Evolutionary conservation across 2,797 vertebrate genomes (phyloP).

Genomic region (Avahi laniger): DNA sequence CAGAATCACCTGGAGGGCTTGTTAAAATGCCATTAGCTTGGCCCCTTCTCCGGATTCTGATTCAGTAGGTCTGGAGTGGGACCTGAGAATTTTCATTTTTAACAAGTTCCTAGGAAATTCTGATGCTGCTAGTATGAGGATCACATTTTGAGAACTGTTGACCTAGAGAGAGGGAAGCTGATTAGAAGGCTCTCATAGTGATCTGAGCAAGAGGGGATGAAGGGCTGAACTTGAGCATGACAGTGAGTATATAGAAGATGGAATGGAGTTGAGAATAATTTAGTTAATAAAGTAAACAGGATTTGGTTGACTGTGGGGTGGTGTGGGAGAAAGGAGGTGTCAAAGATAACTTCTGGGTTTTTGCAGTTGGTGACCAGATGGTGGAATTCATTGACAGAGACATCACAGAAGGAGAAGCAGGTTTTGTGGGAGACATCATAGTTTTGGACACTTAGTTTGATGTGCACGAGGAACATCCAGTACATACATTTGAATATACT

Average conservation of each 20-base stretch:
- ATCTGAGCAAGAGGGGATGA: not conserved
- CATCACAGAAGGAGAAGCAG: not conserved
- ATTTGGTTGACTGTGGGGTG: not conserved
- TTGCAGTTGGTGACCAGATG: not conserved
- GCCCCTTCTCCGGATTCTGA: not conserved
- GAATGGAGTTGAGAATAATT: conserved; percentile 22
- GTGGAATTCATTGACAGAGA: not conserved
- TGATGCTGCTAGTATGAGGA: not conserved
- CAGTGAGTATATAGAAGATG: not conserved
- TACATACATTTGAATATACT: not conserved
- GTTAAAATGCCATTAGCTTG: not conserved
- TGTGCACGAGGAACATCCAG: not conserved
- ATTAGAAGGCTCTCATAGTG: not conserved
- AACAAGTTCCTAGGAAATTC: not conserved
- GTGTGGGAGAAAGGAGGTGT: not conserved
- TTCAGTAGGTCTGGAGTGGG: not conserved
- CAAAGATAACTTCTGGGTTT: not conserved
- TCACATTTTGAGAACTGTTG: not conserved
- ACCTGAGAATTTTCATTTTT: not conserved
- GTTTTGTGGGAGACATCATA: conserved; percentile 37
- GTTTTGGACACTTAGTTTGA: conserved; percentile 24
- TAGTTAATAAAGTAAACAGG: conserved; percentile 15
- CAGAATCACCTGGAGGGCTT: not conserved
- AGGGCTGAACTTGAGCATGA: not conserved
- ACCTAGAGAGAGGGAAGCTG: not conserved